A percentile compares a stretch with the other conserved stretches of the same genome.
Evolutionary conservation across 2,888 invertebrate species (phyloP).

Genomic region (Netelia inedita): DNA sequence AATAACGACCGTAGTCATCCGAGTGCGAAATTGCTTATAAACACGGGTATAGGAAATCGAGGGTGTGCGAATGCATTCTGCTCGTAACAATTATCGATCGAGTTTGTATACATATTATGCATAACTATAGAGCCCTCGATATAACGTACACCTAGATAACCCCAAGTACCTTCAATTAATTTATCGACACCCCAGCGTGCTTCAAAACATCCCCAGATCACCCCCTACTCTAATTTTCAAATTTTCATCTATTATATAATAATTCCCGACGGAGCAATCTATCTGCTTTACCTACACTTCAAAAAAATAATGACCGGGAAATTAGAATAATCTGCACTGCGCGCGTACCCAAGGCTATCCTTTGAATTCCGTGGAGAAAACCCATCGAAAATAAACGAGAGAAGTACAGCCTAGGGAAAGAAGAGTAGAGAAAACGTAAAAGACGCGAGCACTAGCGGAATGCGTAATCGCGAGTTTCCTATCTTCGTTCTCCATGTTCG

Average conservation of each 20-base stretch:
- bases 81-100: neutral
- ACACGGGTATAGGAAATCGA: neutral
- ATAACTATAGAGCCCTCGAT: neutral
- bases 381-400: neutral
- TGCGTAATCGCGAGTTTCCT: slow-evolving; percentile 38
- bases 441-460: neutral
- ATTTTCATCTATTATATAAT: no score
- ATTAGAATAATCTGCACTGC: neutral
- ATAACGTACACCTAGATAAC: no score
- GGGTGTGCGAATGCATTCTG: neutral
- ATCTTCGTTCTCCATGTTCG: slow-evolving; percentile 26
- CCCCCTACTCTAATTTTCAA: no score
- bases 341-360: neutral
- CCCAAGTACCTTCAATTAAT: no score
- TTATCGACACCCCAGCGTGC: no score
- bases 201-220: no score
- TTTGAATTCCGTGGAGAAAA: neutral
- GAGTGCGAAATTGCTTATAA: slow-evolving; percentile 31
- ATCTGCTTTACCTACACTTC: no score
- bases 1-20: slow-evolving; percentile 33
- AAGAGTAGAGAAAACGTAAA: slow-evolving; percentile 3
- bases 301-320: no score
- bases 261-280: no score
- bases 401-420: neutral
- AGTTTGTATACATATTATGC: neutral